These are phyloP conservation scores for Euborellia annulipes DNA, from an alignment of 1,140 invertebrate species.

Conservation along the genomic window DNA sequence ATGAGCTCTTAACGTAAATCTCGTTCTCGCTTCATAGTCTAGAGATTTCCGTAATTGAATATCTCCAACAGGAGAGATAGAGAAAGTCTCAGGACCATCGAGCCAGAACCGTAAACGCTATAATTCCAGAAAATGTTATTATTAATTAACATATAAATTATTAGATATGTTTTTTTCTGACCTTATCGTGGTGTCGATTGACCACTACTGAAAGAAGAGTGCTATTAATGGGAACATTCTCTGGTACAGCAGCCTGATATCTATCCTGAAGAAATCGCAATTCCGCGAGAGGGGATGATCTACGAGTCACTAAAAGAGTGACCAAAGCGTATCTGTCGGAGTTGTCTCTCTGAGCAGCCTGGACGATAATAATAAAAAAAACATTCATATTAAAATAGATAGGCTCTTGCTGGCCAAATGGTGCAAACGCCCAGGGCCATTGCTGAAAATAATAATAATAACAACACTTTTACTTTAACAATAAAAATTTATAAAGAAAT, in stretches of 20 bases:
- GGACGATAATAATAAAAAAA: too few species aligned
- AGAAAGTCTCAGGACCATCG: slow-evolving; percentile 51
- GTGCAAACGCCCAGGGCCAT: too few species aligned
- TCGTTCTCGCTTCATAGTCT: slow-evolving; percentile 60
- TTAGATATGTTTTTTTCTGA: too few species aligned
- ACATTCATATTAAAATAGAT: too few species aligned
- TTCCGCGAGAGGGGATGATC: slow-evolving; percentile 25
- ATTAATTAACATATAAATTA: slow-evolving; percentile 5
- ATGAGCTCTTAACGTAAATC: slow-evolving; percentile 62
- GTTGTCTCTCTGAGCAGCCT: slow-evolving; percentile 79
- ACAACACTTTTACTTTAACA: too few species aligned
- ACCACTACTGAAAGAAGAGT: slow-evolving; percentile 47
- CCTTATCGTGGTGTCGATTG: slow-evolving; percentile 39
- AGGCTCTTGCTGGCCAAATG: too few species aligned
- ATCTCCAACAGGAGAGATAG: slow-evolving; percentile 61
- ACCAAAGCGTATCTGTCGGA: slow-evolving; percentile 70
- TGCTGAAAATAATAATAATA: too few species aligned
- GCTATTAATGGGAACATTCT: slow-evolving; percentile 55
- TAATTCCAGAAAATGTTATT: slow-evolving; percentile 4
- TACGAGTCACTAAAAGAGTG: slow-evolving; percentile 51
- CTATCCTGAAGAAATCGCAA: slow-evolving; percentile 52
- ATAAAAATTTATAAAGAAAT: too few species aligned
- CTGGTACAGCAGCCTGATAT: slow-evolving; percentile 53
- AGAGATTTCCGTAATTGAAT: slow-evolving; percentile 55
- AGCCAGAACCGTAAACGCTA: slow-evolving; percentile 43